These are phyloP conservation scores for Forpus xanthops DNA, from an alignment of 2,797 vertebrate species.

Conservation along the genomic window DNA sequence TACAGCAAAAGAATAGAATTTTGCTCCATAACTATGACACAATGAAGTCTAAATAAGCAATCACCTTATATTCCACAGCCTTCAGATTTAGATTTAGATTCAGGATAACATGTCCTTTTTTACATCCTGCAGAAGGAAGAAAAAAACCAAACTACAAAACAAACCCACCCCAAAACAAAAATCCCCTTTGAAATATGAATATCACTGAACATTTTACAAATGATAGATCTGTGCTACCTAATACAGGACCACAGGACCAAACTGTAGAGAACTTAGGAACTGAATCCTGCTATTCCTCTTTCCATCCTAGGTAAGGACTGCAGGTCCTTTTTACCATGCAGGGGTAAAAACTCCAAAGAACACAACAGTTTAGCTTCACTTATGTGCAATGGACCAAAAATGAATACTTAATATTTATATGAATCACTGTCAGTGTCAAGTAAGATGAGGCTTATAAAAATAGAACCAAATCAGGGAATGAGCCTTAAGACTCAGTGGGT, in stretches of 20 bases:
- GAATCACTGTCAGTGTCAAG: slow-evolving; percentile 67
- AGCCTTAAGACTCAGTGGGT: slow-evolving; percentile 46
- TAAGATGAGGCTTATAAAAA: slow-evolving; percentile 53
- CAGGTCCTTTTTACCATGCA: not conserved
- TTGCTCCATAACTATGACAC: not conserved
- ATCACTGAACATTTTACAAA: not conserved
- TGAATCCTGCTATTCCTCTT: not conserved
- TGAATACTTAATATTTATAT: slow-evolving; percentile 64
- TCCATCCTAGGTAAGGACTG: not conserved
- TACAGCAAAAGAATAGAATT: not conserved
- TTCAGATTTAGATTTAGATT: not conserved
- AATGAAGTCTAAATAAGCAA: not conserved
- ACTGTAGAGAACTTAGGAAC: not conserved
- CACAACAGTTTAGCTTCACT: slow-evolving; percentile 14
- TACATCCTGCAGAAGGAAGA: not conserved
- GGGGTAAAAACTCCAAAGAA: slow-evolving; percentile 5
- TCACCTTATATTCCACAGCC: not conserved
- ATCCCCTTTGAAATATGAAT: not conserved
- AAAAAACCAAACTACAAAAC: not conserved
- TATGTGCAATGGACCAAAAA: slow-evolving; percentile 47
- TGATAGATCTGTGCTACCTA: not conserved
- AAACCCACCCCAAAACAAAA: not conserved
- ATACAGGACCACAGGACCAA: not conserved
- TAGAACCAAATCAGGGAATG: slow-evolving; percentile 29
- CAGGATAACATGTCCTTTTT: not conserved